Evolutionary conservation across 2,888 invertebrate genomes (phyloP), one percentile per base, ranked within the genome.

Genomic region (Dynastes maya): DNA sequence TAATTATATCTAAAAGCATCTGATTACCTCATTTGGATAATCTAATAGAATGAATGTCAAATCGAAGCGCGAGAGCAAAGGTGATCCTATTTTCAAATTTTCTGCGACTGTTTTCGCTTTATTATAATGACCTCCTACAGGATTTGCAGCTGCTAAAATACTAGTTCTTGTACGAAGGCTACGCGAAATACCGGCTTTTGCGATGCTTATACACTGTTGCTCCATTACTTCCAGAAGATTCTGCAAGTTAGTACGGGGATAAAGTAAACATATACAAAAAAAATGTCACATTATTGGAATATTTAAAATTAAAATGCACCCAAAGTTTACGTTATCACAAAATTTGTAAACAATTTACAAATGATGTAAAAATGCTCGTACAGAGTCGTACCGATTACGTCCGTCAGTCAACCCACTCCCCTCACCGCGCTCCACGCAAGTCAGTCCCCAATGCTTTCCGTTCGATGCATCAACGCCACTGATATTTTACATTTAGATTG

Each of bases 181-280:
- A 87, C 94, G 95, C 63, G 96, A 94, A 22, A 96, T 93, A 4
- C 96, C 96, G n/a, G 95, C 95, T 88, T 97, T 97, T 0, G 97
- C 96, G 76, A 98, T 92, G 85, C 96, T 96, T 55, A 98, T 94
- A 68, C 94, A 93, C 83, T 97, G 95, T 85, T 98, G 97, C 87
- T 98, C 98, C 97, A 98, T 97, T 0, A 96, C 96, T 90, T 98
- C 98, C 63, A 98, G 89, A 72, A 98, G 90, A 78, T 96, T 94
- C 91, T 94, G 87, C 63, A 82, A 80, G 61, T 16, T 75, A 70
- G 76, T 13, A 51, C 4, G 6, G 1, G 22, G 22, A 22, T 55
- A n/a, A 55, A n/a, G 9, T 22, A 55, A 71, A 80, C 0, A 70
- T 55, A 8, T 45, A 45, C 1, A 11, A 55, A 55, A 5, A 53